These are phyloP conservation scores for Tenthredo scrophulariae DNA, from an alignment of 2,888 invertebrate genomes.

Conservation along the genomic window DNA sequence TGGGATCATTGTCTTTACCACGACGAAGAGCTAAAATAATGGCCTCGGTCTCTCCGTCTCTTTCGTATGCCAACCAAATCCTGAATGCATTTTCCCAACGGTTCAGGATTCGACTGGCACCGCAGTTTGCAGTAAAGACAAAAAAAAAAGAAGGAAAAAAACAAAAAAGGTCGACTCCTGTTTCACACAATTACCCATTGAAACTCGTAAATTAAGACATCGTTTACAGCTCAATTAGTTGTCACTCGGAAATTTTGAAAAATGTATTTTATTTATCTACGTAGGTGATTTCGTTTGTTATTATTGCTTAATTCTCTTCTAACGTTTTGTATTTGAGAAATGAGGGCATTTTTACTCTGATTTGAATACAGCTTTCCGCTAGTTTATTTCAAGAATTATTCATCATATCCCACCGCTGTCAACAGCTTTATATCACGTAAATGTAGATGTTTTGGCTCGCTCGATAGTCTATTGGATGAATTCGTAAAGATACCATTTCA, in stretches of 20 bases:
- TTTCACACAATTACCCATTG: background rate
- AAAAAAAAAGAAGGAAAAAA: background rate
- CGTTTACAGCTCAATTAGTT: background rate
- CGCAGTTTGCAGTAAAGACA: background rate
- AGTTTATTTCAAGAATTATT: background rate
- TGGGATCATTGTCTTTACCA: conserved; percentile 42
- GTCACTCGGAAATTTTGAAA: background rate
- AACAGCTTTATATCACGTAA: background rate
- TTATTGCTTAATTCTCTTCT: background rate
- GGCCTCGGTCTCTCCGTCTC: background rate
- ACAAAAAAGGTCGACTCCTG: background rate
- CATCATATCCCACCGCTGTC: conserved; percentile 13
- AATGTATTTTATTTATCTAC: background rate
- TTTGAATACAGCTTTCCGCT: background rate
- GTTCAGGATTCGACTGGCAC: background rate
- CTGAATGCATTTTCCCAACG: conserved; percentile 29
- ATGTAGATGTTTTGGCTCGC: background rate
- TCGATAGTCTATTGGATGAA: background rate
- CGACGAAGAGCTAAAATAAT: conserved; percentile 32
- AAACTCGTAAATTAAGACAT: background rate
- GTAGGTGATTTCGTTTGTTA: background rate
- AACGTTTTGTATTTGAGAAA: background rate
- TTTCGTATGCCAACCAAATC: background rate
- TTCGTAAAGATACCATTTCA: background rate
- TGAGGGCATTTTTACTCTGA: background rate